These are phyloP conservation scores for Microcebus jonahi DNA, from an alignment of 2,113 vertebrate species.

Conservation along the genomic window DNA sequence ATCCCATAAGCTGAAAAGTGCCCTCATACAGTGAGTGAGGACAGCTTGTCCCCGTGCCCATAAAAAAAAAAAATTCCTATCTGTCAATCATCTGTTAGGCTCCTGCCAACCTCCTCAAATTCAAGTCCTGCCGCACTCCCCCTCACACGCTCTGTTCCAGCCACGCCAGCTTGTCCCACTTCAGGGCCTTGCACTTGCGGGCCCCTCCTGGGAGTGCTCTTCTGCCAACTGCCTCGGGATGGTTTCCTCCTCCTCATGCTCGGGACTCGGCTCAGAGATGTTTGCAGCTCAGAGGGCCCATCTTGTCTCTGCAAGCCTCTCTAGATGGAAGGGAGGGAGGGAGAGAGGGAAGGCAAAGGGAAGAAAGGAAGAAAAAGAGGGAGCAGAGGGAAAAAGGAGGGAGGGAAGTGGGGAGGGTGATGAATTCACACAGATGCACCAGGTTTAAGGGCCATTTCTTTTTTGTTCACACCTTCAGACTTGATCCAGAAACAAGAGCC, in stretches of 20 bases:
- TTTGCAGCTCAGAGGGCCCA: background rate
- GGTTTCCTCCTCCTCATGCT: background rate
- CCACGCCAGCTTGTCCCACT: no score
- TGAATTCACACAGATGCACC: background rate
- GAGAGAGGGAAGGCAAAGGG: background rate
- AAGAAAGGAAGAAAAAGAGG: accelerated
- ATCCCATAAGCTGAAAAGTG: background rate
- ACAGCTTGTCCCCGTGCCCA: background rate
- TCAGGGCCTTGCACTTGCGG: background rate
- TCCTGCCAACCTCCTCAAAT: background rate
- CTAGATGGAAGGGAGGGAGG: no score
- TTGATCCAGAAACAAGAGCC: constrained; percentile 58
- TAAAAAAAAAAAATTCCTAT: background rate
- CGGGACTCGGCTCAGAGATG: background rate
- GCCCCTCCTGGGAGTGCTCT: background rate
- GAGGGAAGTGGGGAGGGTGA: accelerated
- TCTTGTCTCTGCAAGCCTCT: background rate
- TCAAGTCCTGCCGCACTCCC: no score
- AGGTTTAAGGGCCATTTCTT: background rate
- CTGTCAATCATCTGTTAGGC: background rate
- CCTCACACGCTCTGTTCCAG: background rate
- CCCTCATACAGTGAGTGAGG: background rate
- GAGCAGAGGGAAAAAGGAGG: accelerated
- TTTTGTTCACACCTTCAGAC: background rate
- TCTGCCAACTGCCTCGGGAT: background rate